Conservation (phyloP, 2,113 vertebrate genomes). For the Cairina moschata region DNA sequence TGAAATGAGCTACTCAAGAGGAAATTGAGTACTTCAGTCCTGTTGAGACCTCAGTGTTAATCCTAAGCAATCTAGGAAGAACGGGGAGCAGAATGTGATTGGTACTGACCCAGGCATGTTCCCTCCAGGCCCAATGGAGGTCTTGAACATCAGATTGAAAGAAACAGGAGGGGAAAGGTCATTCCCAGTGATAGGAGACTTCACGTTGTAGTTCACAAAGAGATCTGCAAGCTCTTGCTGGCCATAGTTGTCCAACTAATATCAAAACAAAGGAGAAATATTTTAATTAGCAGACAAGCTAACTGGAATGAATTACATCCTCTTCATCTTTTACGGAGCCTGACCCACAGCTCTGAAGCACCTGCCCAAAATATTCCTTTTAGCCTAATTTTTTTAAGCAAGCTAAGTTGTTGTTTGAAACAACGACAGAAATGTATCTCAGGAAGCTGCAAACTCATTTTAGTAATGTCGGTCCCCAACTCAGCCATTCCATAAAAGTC, state of each 20-base stretch:
- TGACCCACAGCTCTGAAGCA: not conserved
- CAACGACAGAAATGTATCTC: not conserved
- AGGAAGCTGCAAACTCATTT: not conserved
- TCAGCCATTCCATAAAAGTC: not conserved
- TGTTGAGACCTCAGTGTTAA: not conserved
- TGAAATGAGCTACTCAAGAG: not conserved
- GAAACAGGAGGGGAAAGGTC: constrained; percentile 91
- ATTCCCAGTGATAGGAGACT: constrained; percentile 94
- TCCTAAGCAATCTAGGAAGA: not conserved
- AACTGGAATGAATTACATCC: not conserved
- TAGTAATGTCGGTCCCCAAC: not conserved
- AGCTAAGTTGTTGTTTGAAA: not conserved
- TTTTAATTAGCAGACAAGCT: not conserved
- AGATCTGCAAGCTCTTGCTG: constrained; percentile 91
- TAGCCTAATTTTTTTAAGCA: not conserved
- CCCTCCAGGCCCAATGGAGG: constrained; percentile 95
- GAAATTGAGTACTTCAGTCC: not conserved
- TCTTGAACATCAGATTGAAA: constrained; percentile 99
- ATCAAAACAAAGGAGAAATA: constrained; percentile 4
- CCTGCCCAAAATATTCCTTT: not conserved
- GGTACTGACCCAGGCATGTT: constrained; percentile 92
- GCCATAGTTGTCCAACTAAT: constrained; percentile 93
- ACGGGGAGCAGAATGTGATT: not conserved
- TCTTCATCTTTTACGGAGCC: not conserved
- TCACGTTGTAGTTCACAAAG: constrained; percentile 95